Evolutionary conservation across 2,888 invertebrate genomes (phyloP).

Genomic region (Diarsia dahlii): DNA sequence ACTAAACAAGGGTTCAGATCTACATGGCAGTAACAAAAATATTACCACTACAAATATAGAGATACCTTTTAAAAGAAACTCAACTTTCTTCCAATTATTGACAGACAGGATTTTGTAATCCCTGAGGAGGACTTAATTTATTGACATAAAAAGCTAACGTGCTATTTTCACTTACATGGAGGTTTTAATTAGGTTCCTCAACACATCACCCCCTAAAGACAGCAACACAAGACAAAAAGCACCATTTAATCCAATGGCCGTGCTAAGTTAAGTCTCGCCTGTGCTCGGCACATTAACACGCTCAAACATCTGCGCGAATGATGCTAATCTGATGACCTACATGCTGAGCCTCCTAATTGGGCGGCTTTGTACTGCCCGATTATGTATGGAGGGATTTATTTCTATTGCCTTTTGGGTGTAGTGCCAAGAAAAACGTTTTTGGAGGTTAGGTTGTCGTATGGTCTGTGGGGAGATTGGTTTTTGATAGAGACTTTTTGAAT

Average conservation of each 20-base stretch:
- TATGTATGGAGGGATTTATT: slow-evolving; percentile 62
- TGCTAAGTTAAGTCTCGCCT: slow-evolving; percentile 73
- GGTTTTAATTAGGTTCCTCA: not conserved
- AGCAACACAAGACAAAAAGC: slow-evolving; percentile 49
- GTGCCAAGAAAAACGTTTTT: slow-evolving; percentile 37
- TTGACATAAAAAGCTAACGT: not conserved
- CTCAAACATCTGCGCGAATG: slow-evolving; percentile 76
- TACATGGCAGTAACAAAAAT: not conserved
- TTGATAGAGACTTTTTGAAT: not conserved
- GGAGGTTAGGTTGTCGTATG: not conserved
- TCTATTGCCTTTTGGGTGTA: slow-evolving; percentile 47
- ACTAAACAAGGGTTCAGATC: not conserved
- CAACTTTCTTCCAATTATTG: not conserved
- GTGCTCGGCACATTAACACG: slow-evolving; percentile 81
- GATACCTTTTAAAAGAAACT: not conserved
- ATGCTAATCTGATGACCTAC: slow-evolving; percentile 86
- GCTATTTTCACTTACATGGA: not conserved
- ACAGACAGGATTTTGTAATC: not conserved
- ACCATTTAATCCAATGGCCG: slow-evolving; percentile 42
- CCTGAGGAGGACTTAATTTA: too few species aligned
- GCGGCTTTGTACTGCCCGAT: slow-evolving; percentile 65
- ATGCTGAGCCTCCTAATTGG: slow-evolving; percentile 81
- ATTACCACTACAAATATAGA: not conserved
- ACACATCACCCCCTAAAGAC: slow-evolving; percentile 20
- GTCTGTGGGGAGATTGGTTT: not conserved